A percentile compares a stretch with the other conserved stretches of the same genome.
phyloP scores from a whole-genome alignment of 2,797 vertebrate species.

The Lindbergichthys nudifrons region DNA sequence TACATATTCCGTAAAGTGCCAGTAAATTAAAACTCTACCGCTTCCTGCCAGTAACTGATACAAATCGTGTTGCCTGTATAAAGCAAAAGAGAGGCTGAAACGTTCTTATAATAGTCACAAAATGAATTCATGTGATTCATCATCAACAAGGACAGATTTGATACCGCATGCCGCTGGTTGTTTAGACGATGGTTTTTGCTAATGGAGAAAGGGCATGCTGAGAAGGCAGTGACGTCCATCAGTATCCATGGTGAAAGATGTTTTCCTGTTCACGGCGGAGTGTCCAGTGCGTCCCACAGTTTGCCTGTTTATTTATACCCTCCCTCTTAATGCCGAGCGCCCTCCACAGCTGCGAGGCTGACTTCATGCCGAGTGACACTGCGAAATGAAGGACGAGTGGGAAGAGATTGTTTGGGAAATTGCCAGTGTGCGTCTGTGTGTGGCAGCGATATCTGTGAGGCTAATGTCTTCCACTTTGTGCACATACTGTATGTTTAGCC shows the following conservation, averaged over 20 bases:
- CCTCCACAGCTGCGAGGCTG: slow-evolving; percentile 48
- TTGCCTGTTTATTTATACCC: slow-evolving; percentile 54
- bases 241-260: slow-evolving; percentile 17
- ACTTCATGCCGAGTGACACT: slow-evolving; percentile 60
- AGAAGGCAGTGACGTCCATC: not conserved
- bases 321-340: slow-evolving; percentile 20
- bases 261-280: slow-evolving; percentile 35
- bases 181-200: not conserved
- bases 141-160: not conserved
- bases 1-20: not conserved
- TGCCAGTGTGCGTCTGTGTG: not conserved
- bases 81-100: no score
- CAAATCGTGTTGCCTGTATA: not conserved
- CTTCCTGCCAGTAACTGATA: slow-evolving; percentile 1
- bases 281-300: slow-evolving; percentile 28
- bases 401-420: slow-evolving; percentile 22
- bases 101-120: not conserved
- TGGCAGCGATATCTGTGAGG: not conserved
- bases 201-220: not conserved
- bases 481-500: not conserved
- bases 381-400: slow-evolving; percentile 37
- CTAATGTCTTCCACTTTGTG: no score
- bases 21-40: not conserved
- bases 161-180: not conserved
- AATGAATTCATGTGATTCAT: not conserved